Conservation (phyloP, 2,888 invertebrate species). For the Yponomeuta plumbellus region DNA sequence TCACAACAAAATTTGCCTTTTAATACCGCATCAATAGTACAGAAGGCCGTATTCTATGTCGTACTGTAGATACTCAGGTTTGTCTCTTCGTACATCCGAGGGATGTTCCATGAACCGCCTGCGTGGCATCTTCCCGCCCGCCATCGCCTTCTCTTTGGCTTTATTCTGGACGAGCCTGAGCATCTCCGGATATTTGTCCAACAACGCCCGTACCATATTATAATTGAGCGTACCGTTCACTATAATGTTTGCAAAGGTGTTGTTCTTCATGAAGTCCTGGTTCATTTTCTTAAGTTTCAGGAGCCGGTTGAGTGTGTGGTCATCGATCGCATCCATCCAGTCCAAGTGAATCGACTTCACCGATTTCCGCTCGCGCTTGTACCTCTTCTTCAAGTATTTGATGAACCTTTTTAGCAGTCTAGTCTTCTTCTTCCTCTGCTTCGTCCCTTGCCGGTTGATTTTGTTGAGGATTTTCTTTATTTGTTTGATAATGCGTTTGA, state of each 20-base stretch:
- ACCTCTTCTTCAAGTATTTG: slow-evolving; percentile 48
- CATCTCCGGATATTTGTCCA: slow-evolving; percentile 47
- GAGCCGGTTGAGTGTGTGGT: slow-evolving; percentile 34
- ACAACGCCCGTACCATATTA: slow-evolving; percentile 36
- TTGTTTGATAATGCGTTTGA: slow-evolving; percentile 44
- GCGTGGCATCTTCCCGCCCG: neutral
- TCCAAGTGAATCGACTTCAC: slow-evolving; percentile 48
- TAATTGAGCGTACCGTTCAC: slow-evolving; percentile 46
- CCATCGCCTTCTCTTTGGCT: neutral
- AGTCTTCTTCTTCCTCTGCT: slow-evolving; percentile 46
- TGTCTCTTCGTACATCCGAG: neutral
- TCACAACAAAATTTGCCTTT: neutral
- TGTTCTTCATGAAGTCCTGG: slow-evolving; percentile 40
- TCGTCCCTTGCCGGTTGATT: slow-evolving; percentile 47
- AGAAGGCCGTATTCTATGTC: slow-evolving; percentile 56
- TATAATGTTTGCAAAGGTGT: slow-evolving; percentile 50
- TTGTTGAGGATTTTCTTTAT: slow-evolving; percentile 47
- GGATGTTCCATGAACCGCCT: neutral
- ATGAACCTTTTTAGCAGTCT: slow-evolving; percentile 54
- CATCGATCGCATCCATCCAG: slow-evolving; percentile 46
- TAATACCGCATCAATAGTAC: slow-evolving; percentile 40
- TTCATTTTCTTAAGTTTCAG: slow-evolving; percentile 42
- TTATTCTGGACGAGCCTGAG: neutral
- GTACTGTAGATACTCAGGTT: slow-evolving; percentile 40
- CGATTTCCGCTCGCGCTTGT: slow-evolving; percentile 45